Evolutionary conservation across 2,113 vertebrate genomes (phyloP), one percentile per base, ranked within the genome.

Genomic region (Eolophus roseicapilla): DNA sequence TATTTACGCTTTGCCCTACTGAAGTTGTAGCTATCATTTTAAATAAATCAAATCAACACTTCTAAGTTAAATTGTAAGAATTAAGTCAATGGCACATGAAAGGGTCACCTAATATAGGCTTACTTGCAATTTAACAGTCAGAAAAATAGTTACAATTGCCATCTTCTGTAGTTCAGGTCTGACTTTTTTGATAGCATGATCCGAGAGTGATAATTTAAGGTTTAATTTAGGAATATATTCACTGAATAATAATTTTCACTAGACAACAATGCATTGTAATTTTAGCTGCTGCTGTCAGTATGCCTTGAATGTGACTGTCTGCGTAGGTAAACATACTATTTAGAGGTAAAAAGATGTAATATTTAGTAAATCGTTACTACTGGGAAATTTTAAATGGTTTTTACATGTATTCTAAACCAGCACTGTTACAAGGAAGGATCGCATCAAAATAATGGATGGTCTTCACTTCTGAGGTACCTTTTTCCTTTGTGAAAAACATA

Each of bases 241-340:
- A 16, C 31, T 46, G 85, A 94, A 95, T 91, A 93, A 93, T 92
- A 88, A 86, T 96, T 93, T 97, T 95, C 88, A 70, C 88, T 27
- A 93, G 71, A 88, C 92, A 96, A 88, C 59, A 80, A 67, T 23
- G 35, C 24, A 93, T 71, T 68, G 65, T 84, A 55, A 81, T 91
- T 93, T 82, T 69, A 78, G 65, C 59, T 95, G 63, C 46, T 96
- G 49, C 87, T 91, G 49, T 81, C 94, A 92, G 64, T 87, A 50
- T 46, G 60, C 44, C 28, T 57, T 90, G 9, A 84, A 27, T 4
- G 31, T 23, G 52, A 95, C 64, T 90, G 59, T 62, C 52, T 76
- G 41, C 76, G 81, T 29, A 94, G 65, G 29, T 69, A 97, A 93
- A 74, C 41, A 25, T 13, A 31, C 57, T 68, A 39, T 67, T 78